Conservation (phyloP, 1,140 invertebrate genomes). For the Lethrus apterus region DNA sequence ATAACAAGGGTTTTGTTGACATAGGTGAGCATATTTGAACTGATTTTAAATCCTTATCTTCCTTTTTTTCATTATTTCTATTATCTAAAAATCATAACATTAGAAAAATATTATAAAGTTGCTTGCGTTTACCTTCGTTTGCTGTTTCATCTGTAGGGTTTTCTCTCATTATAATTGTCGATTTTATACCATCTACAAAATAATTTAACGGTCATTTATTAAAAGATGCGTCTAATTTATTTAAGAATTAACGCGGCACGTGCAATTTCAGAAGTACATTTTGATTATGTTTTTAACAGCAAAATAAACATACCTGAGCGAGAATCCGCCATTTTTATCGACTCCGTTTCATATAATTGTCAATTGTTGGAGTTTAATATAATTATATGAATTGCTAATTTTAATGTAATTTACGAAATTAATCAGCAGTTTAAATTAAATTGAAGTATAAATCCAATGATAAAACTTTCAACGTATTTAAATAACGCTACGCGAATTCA, state of each 20-base stretch:
- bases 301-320: slow-evolving; percentile 11
- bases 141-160: slow-evolving; percentile 26
- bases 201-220: slow-evolving; percentile 2
- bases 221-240: not conserved
- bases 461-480: too few relatives aligned
- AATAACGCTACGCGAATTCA: too few relatives aligned
- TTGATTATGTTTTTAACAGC: not conserved
- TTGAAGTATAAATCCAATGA: too few relatives aligned
- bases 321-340: not conserved
- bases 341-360: too few relatives aligned
- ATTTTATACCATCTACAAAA: slow-evolving; percentile 20
- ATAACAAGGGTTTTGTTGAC: slow-evolving; percentile 25
- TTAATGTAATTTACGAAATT: too few relatives aligned
- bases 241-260: not conserved
- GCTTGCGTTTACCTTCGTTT: slow-evolving; percentile 23
- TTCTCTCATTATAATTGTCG: slow-evolving; percentile 35
- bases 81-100: slow-evolving; percentile 22
- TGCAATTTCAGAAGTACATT: not conserved
- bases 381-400: too few relatives aligned
- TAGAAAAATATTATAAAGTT: slow-evolving; percentile 3
- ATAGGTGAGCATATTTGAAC: slow-evolving; percentile 17
- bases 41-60: slow-evolving; percentile 8
- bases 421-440: too few relatives aligned
- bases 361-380: too few relatives aligned
- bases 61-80: slow-evolving; percentile 24